These are phyloP conservation scores for Meiosimyza decipiens DNA, from an alignment of 2,888 invertebrate genomes.

Conservation along the genomic window DNA sequence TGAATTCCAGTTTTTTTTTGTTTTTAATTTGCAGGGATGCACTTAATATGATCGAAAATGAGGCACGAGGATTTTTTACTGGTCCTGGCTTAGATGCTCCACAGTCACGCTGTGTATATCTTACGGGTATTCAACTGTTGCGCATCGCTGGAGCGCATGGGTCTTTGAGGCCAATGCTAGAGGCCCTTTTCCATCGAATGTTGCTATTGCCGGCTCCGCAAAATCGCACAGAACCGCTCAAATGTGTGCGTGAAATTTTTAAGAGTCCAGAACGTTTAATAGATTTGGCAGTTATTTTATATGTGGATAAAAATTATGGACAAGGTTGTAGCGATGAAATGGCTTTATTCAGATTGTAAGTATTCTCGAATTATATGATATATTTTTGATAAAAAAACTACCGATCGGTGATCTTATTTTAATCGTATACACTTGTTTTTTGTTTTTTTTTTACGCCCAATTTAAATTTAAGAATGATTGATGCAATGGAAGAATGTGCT, in stretches of 20 bases:
- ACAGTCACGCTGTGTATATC: constrained; percentile 89
- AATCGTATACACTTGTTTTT: not conserved
- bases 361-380: constrained; percentile 42
- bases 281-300: constrained; percentile 73
- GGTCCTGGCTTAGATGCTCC: constrained; percentile 76
- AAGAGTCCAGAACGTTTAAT: constrained; percentile 80
- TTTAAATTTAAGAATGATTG: constrained; percentile 77
- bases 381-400: no score
- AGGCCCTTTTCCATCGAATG: constrained; percentile 94
- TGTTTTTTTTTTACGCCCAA: not conserved
- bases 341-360: constrained; percentile 84
- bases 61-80: constrained; percentile 66
- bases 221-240: constrained; percentile 85
- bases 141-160: constrained; percentile 88
- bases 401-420: not conserved
- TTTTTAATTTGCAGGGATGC: constrained; percentile 58
- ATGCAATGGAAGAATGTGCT: constrained; percentile 93
- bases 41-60: constrained; percentile 66
- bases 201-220: constrained; percentile 86
- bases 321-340: constrained; percentile 80
- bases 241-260: constrained; percentile 82
- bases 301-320: constrained; percentile 74
- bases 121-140: constrained; percentile 88
- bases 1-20: not conserved
- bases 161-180: constrained; percentile 88